These are phyloP conservation scores for Sibirionetta formosa DNA, from an alignment of 2,797 vertebrate species.

Conservation along the genomic window DNA sequence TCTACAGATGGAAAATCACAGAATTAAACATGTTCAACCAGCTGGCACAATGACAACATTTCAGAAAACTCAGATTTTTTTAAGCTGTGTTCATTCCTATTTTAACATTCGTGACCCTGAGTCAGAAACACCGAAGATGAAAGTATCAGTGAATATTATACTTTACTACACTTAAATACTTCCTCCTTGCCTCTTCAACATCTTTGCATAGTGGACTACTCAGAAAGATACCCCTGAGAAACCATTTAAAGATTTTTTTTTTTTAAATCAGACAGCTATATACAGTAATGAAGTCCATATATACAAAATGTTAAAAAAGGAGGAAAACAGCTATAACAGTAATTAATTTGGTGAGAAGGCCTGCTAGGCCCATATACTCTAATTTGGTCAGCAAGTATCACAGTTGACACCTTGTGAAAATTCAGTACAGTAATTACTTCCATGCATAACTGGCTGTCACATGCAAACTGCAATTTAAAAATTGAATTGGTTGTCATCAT, in stretches of 20 bases:
- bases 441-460: not conserved
- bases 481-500: not conserved
- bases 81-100: not conserved
- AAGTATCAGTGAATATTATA: slow-evolving; percentile 4
- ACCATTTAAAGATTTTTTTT: not conserved
- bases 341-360: not conserved
- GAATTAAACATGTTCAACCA: not conserved
- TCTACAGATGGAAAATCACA: not conserved
- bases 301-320: not conserved
- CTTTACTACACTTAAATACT: not conserved
- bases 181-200: slow-evolving; percentile 13
- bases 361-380: slow-evolving; percentile 6
- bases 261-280: not conserved
- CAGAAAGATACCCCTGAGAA: not conserved
- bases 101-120: not conserved
- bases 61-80: not conserved
- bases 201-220: not conserved
- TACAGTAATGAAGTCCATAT: not conserved
- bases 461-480: slow-evolving; percentile 39
- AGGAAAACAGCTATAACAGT: not conserved
- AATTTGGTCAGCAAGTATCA: slow-evolving; percentile 46
- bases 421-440: slow-evolving; percentile 64
- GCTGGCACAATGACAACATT: not conserved
- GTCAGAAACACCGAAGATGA: slow-evolving; percentile 16
- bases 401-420: slow-evolving; percentile 70